A percentile compares a stretch with the other conserved stretches of the same genome.
Conservation (phyloP, 2,113 vertebrate species). For the Pantherophis guttatus region DNA sequence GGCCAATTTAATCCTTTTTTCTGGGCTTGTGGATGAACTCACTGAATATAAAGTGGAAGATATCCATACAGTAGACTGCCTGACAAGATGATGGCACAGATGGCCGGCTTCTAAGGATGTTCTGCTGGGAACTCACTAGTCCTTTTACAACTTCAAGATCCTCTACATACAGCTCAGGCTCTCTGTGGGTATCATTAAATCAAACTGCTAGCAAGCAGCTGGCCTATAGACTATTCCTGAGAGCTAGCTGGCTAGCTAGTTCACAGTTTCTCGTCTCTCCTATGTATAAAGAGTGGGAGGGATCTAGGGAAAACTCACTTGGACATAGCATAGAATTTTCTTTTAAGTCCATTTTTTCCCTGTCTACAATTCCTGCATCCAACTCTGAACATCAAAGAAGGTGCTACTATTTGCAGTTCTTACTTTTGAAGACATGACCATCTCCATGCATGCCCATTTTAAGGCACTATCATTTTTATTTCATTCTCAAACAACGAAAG, state of each 20-base stretch:
- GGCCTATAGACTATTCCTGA: not conserved
- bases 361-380: not conserved
- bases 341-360: not conserved
- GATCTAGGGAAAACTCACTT: not conserved
- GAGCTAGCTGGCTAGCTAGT: not conserved
- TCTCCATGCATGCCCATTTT: not conserved
- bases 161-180: not conserved
- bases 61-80: not conserved
- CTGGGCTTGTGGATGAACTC: not conserved
- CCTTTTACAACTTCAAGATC: not conserved
- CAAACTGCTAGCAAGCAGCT: not conserved
- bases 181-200: not conserved
- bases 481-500: not conserved
- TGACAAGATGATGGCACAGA: not conserved
- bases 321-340: not conserved
- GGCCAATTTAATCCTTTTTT: not conserved
- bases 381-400: not conserved
- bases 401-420: not conserved
- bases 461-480: not conserved
- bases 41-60: not conserved
- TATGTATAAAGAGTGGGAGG: not conserved
- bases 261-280: not conserved
- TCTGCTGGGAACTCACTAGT: not conserved
- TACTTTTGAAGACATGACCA: not conserved
- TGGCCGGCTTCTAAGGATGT: not conserved